Conservation (phyloP, 1,140 invertebrate genomes). For the Drosophila sproati region DNA sequence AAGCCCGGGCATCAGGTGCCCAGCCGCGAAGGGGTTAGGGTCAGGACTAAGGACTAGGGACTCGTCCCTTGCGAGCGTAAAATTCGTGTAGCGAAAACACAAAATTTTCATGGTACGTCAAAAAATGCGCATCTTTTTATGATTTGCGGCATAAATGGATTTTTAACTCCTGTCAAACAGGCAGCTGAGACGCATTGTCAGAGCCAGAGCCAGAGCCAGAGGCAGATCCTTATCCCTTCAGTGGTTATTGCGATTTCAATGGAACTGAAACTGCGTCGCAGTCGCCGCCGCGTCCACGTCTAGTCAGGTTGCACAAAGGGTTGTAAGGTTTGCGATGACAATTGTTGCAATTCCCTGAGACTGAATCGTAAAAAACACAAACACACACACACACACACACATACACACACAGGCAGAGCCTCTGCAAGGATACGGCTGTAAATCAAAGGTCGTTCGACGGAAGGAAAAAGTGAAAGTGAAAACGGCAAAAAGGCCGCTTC, state of each 20-base stretch:
- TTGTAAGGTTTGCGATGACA: constrained; percentile 60
- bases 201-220: background rate
- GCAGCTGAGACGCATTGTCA: constrained; percentile 71
- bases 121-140: constrained; percentile 65
- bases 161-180: constrained; percentile 75
- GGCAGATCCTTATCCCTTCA: background rate
- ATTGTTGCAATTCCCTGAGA: constrained; percentile 73
- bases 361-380: constrained; percentile 55
- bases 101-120: constrained; percentile 58
- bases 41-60: constrained; percentile 49
- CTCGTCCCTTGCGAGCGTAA: constrained; percentile 55
- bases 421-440: constrained; percentile 48
- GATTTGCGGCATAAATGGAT: constrained; percentile 81
- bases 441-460: constrained; percentile 59
- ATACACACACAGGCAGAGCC: background rate
- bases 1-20: constrained; percentile 65
- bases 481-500: background rate
- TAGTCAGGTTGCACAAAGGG: constrained; percentile 78
- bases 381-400: background rate
- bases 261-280: constrained; percentile 52
- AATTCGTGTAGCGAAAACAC: constrained; percentile 72
- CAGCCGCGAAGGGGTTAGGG: constrained; percentile 60
- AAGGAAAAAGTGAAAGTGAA: constrained; percentile 60
- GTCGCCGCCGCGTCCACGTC: constrained; percentile 14
- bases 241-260: constrained; percentile 52